Evolutionary conservation across 2,888 invertebrate species (phyloP), one percentile per base, ranked within the genome.

Genomic region (Dascillus cervinus): DNA sequence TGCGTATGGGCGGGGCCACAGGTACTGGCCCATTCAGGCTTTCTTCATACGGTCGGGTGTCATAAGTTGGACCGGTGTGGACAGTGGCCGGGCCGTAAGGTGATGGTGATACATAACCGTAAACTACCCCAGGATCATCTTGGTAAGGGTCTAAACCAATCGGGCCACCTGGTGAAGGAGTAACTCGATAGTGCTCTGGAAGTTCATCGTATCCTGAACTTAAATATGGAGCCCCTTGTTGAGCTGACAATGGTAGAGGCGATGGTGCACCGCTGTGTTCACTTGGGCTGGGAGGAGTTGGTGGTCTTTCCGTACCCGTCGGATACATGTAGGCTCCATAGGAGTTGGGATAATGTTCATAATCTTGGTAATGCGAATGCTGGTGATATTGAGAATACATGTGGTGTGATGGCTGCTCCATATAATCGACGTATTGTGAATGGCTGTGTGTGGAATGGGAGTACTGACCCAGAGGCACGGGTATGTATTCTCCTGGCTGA

Each of bases 201-300:
- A 79, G 66, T 58, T 79, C 79, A 55, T 79, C 78, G 59, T 79
- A 79, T 32, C 79, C 77, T 48, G 79, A 68, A 58, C 71, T 71
- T 53, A 78, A 57, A 60, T 76, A 75, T 53, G 74, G 72, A 50
- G 56, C 60, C 27, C 49, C 47, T 30, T 58, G 53, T 42, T 64
- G 64, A 29, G 61, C 58, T 17, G 61, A 55, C 29, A 67, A 46
- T 32, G 69, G 68, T 39, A 71, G 59, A 20, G 71, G 69, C 37
- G 71, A 70, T 21, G 71, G 71, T 42, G 71, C 71, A 37, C 69
- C 71, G 48, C 71, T 71, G 45, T 67, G 67, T 50, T 73, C 73
- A 45, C 72, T 72, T 13, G 72, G 69, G 60, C 71, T 69, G 50
- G 73, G 70, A 41, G 73, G 71, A 27, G 68, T 68, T n/a, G 65